These are phyloP conservation scores for Cheirogaleus major DNA, from an alignment of 2,797 vertebrate genomes.

Conservation along the genomic window DNA sequence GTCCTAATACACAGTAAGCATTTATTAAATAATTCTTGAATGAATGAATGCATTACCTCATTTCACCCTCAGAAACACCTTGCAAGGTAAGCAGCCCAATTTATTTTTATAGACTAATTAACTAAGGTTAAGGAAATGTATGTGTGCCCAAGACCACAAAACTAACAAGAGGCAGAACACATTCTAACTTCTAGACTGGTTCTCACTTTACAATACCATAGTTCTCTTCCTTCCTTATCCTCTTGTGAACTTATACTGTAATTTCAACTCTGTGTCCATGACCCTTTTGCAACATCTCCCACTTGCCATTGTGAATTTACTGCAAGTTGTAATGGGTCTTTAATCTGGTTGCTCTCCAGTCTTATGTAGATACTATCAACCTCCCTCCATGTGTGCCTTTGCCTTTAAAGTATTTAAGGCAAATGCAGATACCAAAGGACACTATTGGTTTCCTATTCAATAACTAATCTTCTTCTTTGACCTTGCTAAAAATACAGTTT, in stretches of 20 bases:
- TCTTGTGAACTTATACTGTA: not conserved
- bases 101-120: not conserved
- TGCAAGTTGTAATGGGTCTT: not conserved
- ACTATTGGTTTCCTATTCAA: not conserved
- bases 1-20: not conserved
- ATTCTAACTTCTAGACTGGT: not conserved
- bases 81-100: not conserved
- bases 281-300: not conserved
- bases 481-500: not conserved
- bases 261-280: not conserved
- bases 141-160: not conserved
- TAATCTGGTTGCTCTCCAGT: not conserved
- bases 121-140: not conserved
- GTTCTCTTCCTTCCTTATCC: not conserved
- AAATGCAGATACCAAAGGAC: not conserved
- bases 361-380: not conserved
- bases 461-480: not conserved
- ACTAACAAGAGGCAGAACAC: not conserved
- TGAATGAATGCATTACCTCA: not conserved
- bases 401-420: not conserved
- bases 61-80: not conserved
- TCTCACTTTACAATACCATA: not conserved
- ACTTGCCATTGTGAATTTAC: not conserved
- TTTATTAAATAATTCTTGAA: not conserved
- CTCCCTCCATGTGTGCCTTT: not conserved